A percentile compares a stretch with the other conserved stretches of the same genome.
These are phyloP conservation scores for Rhinophrynus dorsalis DNA, from an alignment of 2,797 vertebrate genomes.

Conservation along the genomic window DNA sequence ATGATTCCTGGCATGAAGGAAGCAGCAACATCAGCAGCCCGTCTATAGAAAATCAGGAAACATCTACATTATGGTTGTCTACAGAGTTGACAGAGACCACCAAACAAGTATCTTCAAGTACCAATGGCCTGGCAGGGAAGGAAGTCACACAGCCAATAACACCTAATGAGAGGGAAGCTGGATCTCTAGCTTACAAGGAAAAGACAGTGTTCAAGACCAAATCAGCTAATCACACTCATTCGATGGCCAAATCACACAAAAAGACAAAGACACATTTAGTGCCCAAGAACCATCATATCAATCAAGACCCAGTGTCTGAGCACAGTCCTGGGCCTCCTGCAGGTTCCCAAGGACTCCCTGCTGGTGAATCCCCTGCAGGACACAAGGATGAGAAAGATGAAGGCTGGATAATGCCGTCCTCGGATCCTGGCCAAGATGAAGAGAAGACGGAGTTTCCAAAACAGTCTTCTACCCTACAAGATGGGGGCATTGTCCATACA, in stretches of 20 bases:
- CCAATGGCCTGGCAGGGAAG: conserved; percentile 55
- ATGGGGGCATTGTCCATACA: conserved; percentile 53
- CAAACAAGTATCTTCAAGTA: not conserved
- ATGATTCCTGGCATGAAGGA: not conserved
- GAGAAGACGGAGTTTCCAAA: not conserved
- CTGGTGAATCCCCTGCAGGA: conserved; percentile 55
- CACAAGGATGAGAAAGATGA: conserved; percentile 60
- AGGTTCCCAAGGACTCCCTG: conserved; percentile 43
- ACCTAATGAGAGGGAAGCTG: conserved; percentile 52
- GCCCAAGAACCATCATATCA: conserved; percentile 54
- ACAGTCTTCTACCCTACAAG: conserved; percentile 37
- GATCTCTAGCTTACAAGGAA: conserved; percentile 38
- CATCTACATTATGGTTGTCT: not conserved
- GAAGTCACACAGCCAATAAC: conserved; percentile 67
- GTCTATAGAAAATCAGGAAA: conserved; percentile 1
- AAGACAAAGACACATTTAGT: conserved; percentile 58
- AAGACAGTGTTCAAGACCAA: not conserved
- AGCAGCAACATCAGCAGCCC: not conserved
- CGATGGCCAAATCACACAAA: conserved; percentile 31
- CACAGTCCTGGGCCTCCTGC: conserved; percentile 47
- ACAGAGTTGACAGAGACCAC: not conserved
- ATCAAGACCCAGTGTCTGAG: conserved; percentile 63
- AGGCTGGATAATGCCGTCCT: conserved; percentile 20
- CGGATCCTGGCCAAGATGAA: conserved; percentile 33
- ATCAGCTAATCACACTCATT: conserved; percentile 21